These are phyloP conservation scores for Trachurus trachurus DNA, from an alignment of 2,797 vertebrate genomes.

Conservation along the genomic window DNA sequence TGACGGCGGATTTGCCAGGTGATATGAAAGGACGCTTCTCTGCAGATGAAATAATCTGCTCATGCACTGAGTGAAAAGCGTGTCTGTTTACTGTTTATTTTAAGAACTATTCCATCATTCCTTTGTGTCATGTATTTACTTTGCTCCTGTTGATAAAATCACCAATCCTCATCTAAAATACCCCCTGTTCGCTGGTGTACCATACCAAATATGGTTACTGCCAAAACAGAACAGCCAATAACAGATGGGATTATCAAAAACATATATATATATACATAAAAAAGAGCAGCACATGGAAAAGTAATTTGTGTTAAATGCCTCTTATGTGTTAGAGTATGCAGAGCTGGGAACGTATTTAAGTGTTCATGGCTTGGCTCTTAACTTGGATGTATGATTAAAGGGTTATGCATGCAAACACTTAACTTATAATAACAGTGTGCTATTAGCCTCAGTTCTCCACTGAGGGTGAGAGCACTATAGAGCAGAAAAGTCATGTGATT, in stretches of 20 bases:
- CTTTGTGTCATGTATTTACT: too few relatives aligned
- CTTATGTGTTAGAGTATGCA: constrained; percentile 44
- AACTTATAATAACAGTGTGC: constrained; percentile 32
- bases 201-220: constrained; percentile 14
- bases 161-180: neutral
- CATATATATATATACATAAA: neutral
- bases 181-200: constrained; percentile 15
- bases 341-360: constrained; percentile 25
- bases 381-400: constrained; percentile 42
- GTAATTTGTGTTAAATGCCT: constrained; percentile 39
- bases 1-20: too few relatives aligned
- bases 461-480: constrained; percentile 39
- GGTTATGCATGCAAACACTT: constrained; percentile 60
- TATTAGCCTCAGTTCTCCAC: constrained; percentile 40
- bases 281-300: constrained; percentile 25
- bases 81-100: too few relatives aligned
- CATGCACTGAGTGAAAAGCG: too few relatives aligned
- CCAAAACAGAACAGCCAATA: constrained; percentile 30
- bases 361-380: constrained; percentile 23
- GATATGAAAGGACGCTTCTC: too few relatives aligned
- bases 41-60: too few relatives aligned
- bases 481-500: constrained; percentile 38
- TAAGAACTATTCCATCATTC: too few relatives aligned
- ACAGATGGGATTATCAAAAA: constrained; percentile 23
- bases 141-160: too few relatives aligned